Percentiles rank a stretch among this genome's conserved stretches.
Evolutionary conservation across 2,888 invertebrate species (phyloP).

Genomic region (Heliconius ethilla): DNA sequence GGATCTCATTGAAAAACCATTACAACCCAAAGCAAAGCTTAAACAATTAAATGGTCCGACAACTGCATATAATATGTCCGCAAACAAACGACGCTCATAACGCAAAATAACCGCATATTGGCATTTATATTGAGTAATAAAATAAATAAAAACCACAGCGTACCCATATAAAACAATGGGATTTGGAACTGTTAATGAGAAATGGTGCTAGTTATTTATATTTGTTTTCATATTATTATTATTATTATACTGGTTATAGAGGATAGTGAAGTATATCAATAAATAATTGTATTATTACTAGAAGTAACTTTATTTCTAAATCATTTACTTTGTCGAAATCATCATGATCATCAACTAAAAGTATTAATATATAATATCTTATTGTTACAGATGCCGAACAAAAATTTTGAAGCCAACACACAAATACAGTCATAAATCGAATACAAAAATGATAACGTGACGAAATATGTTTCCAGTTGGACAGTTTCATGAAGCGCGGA

Average conservation of each 20-base stretch:
- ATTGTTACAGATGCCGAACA: slow-evolving; percentile 70
- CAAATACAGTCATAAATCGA: slow-evolving; percentile 52
- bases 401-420: slow-evolving; percentile 48
- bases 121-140: slow-evolving; percentile 2
- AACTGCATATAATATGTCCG: slow-evolving; percentile 21
- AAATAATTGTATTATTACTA: too few species aligned
- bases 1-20: slow-evolving; percentile 10
- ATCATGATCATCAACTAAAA: background rate
- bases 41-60: slow-evolving; percentile 20
- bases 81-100: slow-evolving; percentile 25
- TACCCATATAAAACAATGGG: background rate
- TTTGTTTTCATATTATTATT: background rate
- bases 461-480: slow-evolving; percentile 67
- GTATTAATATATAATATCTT: background rate
- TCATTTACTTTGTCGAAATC: too few species aligned
- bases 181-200: slow-evolving; percentile 8
- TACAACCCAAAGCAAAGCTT: slow-evolving; percentile 10
- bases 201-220: slow-evolving; percentile 1
- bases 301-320: too few species aligned
- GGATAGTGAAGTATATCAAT: too few species aligned
- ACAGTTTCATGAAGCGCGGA: slow-evolving; percentile 60
- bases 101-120: slow-evolving; percentile 23
- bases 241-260: background rate
- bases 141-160: slow-evolving; percentile 19
- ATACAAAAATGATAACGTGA: slow-evolving; percentile 71